Evolutionary conservation across 2,888 invertebrate species (phyloP).

Genomic region (Epiblema foenella): DNA sequence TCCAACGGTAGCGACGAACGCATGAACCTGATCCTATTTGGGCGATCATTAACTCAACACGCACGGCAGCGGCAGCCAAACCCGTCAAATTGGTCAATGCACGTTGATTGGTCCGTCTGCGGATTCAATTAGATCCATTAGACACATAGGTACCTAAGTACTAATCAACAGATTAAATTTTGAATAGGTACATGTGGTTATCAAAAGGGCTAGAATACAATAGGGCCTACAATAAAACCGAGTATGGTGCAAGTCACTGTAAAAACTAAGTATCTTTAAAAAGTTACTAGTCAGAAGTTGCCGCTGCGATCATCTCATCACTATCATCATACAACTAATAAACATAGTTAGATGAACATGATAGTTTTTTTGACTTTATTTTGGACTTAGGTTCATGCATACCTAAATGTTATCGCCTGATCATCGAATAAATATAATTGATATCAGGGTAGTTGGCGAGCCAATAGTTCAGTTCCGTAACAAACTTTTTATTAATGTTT

Average conservation of each 20-base stretch:
- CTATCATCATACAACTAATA: no score
- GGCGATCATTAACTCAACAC: neutral
- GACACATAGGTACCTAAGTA: no score
- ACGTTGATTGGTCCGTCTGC: neutral
- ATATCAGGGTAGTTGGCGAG: neutral
- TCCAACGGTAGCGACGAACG: neutral
- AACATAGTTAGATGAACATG: no score
- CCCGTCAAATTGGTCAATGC: neutral
- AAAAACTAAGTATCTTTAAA: neutral
- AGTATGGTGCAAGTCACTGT: neutral
- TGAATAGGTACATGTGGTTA: neutral
- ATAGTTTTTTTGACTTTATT: no score
- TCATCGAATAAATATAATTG: no score
- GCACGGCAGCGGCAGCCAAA: neutral
- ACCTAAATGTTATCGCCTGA: no score
- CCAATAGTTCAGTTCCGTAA: neutral
- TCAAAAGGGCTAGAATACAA: no score
- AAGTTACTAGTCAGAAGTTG: neutral
- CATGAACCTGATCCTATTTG: slow-evolving; percentile 8
- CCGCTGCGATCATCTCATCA: no score
- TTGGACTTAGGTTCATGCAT: no score
- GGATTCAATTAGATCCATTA: neutral
- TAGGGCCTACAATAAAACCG: neutral
- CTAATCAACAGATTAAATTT: neutral
- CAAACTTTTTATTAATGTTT: no score